phyloP scores from a whole-genome alignment of 2,797 vertebrate species.

The Coreius guichenoti region DNA sequence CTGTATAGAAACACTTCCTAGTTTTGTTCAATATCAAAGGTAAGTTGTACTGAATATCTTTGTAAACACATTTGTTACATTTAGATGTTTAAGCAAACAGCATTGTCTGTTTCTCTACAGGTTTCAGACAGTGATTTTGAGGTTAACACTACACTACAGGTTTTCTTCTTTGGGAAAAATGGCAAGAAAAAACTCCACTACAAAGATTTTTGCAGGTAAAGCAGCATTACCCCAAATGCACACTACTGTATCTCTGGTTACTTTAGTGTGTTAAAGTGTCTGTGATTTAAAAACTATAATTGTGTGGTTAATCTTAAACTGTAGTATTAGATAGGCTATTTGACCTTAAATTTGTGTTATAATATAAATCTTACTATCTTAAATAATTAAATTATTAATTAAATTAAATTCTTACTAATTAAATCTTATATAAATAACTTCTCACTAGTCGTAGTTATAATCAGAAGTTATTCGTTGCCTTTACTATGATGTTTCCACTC shows the following conservation, averaged over 20 bases:
- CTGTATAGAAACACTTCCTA: neutral
- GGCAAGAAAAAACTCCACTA: conserved; percentile 90
- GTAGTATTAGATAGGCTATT: neutral
- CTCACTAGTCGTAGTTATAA: neutral
- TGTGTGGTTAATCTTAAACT: neutral
- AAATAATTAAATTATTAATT: too few relatives aligned
- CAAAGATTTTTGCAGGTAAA: conserved; percentile 87
- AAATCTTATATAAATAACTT: too few relatives aligned
- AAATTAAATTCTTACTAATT: too few relatives aligned
- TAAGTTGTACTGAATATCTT: neutral
- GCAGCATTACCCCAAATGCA: neutral
- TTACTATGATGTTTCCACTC: neutral
- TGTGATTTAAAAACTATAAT: neutral
- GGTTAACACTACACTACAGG: conserved; percentile 88
- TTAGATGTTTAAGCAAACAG: neutral
- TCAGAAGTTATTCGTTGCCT: neutral
- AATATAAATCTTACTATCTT: too few relatives aligned
- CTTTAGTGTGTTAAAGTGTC: neutral
- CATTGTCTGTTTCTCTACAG: conserved; percentile 67
- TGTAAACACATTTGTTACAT: neutral
- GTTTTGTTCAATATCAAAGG: neutral
- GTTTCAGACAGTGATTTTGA: conserved; percentile 70
- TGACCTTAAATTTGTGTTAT: neutral
- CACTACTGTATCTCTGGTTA: neutral
- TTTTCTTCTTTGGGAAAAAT: conserved; percentile 90